Evolutionary conservation across 2,797 vertebrate genomes (phyloP).

Genomic region (Dallia pectoralis): DNA sequence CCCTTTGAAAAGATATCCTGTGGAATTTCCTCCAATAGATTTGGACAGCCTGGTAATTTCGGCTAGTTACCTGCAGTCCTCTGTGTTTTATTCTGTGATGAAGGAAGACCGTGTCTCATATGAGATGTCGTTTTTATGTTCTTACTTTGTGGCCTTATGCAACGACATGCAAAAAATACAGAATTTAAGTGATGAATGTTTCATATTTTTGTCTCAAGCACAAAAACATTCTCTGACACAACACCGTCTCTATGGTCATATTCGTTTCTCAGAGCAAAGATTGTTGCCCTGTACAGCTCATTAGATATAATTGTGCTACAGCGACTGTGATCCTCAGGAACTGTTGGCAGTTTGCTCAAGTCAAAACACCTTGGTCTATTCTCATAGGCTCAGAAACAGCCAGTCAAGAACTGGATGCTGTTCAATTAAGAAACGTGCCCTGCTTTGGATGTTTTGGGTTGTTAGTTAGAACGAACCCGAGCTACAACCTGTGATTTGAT

Average conservation of each 20-base stretch:
- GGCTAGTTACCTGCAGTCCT: constrained; percentile 38
- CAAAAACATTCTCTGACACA: neutral
- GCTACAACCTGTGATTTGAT: neutral
- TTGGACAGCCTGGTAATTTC: constrained; percentile 40
- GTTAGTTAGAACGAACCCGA: neutral
- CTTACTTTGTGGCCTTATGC: neutral
- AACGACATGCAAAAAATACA: neutral
- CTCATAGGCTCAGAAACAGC: neutral
- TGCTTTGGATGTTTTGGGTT: neutral
- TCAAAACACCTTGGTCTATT: neutral
- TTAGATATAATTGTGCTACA: neutral
- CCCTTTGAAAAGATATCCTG: constrained; percentile 59
- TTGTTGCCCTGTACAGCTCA: no score
- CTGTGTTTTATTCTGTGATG: constrained; percentile 2
- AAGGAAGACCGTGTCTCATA: constrained; percentile 2
- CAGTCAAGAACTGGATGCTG: neutral
- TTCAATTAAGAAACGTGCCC: neutral
- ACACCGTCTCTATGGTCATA: neutral
- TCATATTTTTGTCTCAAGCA: neutral
- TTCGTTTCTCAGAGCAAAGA: no score
- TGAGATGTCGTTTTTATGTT: neutral
- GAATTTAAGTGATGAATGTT: neutral
- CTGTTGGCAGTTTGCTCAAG: neutral
- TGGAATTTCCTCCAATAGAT: constrained; percentile 55
- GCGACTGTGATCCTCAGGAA: neutral